Evolutionary conservation across 2,888 invertebrate species (phyloP), one percentile per base, ranked within the genome.

Genomic region (Caenorhabditis becei): DNA sequence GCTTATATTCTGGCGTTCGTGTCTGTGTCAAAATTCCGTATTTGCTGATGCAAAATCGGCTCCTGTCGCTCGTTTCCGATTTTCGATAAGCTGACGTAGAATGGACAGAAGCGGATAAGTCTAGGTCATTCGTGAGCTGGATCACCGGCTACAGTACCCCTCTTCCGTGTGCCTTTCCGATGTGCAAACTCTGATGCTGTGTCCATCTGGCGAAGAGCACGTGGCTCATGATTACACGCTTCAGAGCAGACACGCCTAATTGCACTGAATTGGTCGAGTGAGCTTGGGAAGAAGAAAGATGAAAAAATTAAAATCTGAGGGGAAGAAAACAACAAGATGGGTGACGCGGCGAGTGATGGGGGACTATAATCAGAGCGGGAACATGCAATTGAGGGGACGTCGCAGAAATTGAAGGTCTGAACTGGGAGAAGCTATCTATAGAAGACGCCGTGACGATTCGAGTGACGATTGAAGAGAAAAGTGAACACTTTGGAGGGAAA

Each of bases 251-350:
- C 62, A 18, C 32, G 18, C 11, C 28, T 62, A 62, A 62, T 62
- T 62, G 62, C 62, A 62, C 62, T 62, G 61, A 35, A 35, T 32
- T 56, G 56, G 56, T 35, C 56, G 56, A 56, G 26, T 56, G 56
- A 28, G 56, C 56, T 56, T 56, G 18, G 18, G 20, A 18, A 3
- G 47, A 10, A 20, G 18, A 47, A 47, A 47, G 47, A 47, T 47
- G n/a, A 47, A 47, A 47, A 47, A 47, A 20, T 47, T n/a, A 18
- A 18, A 20, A 47, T n/a, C 47, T n/a, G 47, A 47, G 18, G 47
- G 20, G 18, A 20, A 47, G 47, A 47, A 47, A 47, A 47, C 47
- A 47, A 47, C 47, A 11, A 7, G 41, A 41, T 7, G 2, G 41
- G 18, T 47, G 47, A 47, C 47, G 47, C 47, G 20, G 2, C 47